phyloP scores from a whole-genome alignment of 2,888 invertebrate species.

The Dysmachus trigonus region DNA sequence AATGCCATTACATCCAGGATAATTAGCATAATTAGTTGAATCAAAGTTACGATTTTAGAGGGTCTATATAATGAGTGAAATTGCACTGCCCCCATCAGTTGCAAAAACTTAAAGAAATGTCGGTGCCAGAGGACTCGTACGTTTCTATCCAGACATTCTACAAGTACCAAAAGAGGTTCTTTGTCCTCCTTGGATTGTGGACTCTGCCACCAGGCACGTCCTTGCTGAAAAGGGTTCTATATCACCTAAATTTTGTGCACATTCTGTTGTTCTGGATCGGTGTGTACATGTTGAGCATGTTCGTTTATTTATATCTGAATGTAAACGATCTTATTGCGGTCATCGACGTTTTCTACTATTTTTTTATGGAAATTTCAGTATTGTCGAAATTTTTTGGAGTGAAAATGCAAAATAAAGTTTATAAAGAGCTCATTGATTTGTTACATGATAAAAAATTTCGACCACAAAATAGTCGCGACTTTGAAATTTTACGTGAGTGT shows the following conservation, averaged over 20 bases:
- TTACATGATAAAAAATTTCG: not conserved
- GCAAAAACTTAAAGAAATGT: not conserved
- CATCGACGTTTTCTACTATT: not conserved
- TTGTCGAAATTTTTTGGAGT: not conserved
- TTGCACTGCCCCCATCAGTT: not conserved
- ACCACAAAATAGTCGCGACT: not conserved
- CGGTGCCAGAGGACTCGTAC: not conserved
- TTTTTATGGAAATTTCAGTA: not conserved
- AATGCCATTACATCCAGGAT: not conserved
- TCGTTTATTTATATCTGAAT: not conserved
- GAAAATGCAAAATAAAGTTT: slow-evolving; percentile 9
- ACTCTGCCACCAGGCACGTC: not conserved
- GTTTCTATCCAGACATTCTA: not conserved
- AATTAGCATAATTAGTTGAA: not conserved
- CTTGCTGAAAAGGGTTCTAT: not conserved
- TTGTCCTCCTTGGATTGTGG: not conserved
- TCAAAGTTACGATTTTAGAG: not conserved
- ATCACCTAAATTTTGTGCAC: not conserved
- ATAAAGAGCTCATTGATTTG: not conserved
- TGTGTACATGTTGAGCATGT: not conserved
- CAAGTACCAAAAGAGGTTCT: not conserved
- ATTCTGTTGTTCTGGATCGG: not conserved
- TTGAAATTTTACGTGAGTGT: not conserved
- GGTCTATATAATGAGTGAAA: not conserved
- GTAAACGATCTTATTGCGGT: not conserved